Percentiles rank a stretch among this genome's conserved stretches.
Evolutionary conservation across 1,140 invertebrate genomes (phyloP).

Genomic region (Schlechtendalia chinensis): DNA sequence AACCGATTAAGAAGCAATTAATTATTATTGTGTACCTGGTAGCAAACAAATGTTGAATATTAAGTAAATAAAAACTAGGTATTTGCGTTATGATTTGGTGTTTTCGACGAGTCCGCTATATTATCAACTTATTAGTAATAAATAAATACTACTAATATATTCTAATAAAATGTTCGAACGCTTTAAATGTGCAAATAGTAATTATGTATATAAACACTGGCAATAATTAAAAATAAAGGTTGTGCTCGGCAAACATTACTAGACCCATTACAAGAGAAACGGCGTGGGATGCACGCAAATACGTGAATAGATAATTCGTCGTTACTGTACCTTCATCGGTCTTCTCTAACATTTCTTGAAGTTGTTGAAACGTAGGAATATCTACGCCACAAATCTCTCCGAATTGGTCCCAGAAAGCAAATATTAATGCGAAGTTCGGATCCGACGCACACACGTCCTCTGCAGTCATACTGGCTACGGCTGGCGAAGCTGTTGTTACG

Average conservation of each 20-base stretch:
- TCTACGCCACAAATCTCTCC: constrained; percentile 74
- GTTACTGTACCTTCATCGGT: constrained; percentile 71
- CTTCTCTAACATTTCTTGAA: constrained; percentile 86
- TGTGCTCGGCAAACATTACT: too few species aligned
- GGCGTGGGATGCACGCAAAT: not conserved
- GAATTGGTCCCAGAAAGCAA: constrained; percentile 88
- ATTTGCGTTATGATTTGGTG: too few species aligned
- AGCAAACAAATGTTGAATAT: too few species aligned
- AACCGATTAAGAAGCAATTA: too few species aligned
- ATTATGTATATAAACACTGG: not conserved
- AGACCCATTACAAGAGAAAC: not conserved
- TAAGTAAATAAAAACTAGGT: too few species aligned
- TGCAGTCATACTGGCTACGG: not conserved
- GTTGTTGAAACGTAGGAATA: constrained; percentile 72
- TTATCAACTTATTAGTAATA: not conserved
- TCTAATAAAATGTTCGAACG: not conserved
- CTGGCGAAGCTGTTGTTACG: not conserved
- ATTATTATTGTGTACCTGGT: too few species aligned
- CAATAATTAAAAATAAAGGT: not conserved
- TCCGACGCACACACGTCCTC: constrained; percentile 72
- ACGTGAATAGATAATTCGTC: not conserved
- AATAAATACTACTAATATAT: not conserved
- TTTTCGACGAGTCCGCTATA: too few species aligned
- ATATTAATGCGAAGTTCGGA: constrained; percentile 94
- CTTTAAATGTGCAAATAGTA: not conserved